phyloP scores from a whole-genome alignment of 2,113 vertebrate species.

The Columba janthina region DNA sequence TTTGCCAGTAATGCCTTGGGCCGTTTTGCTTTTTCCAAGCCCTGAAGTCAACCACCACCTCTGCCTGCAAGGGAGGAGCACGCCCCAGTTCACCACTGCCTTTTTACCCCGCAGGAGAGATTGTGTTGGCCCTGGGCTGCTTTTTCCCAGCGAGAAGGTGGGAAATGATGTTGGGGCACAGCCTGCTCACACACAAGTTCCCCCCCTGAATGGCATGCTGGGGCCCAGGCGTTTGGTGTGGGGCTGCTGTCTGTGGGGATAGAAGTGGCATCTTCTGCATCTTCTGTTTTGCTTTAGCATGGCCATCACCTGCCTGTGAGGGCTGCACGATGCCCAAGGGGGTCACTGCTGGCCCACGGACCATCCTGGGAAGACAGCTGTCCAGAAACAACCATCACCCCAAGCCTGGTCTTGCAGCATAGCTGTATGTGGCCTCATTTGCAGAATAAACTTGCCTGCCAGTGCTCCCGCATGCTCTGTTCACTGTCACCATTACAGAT shows the following conservation, averaged over 20 bases:
- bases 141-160: neutral
- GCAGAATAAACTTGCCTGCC: neutral
- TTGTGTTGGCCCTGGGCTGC: neutral
- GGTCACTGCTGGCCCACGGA: neutral
- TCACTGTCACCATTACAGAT: neutral
- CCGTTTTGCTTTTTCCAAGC: neutral
- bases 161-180: neutral
- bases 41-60: accelerated
- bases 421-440: accelerated
- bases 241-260: neutral
- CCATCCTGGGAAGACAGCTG: neutral
- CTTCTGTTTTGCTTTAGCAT: neutral
- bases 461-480: accelerated
- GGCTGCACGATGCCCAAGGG: accelerated
- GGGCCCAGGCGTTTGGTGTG: neutral
- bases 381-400: neutral
- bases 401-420: neutral
- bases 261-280: neutral
- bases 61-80: neutral
- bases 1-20: neutral
- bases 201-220: accelerated
- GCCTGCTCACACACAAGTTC: neutral
- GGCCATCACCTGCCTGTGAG: neutral
- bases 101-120: neutral
- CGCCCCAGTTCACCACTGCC: neutral